A percentile compares a stretch with the other conserved stretches of the same genome.
These are phyloP conservation scores for Neelides sp. DNA, from an alignment of 1,140 invertebrate genomes.

Conservation along the genomic window DNA sequence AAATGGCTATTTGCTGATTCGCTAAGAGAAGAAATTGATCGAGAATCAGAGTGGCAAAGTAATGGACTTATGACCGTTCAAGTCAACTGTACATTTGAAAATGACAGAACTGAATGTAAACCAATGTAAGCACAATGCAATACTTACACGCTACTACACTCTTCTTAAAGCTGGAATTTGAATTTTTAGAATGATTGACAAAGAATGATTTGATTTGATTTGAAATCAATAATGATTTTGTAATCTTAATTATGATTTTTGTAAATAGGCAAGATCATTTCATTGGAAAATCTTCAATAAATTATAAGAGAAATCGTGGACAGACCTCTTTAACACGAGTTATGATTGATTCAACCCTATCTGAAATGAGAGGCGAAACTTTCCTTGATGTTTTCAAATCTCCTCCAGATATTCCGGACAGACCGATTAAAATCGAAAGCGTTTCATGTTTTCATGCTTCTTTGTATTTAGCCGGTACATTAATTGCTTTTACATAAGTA, in stretches of 20 bases:
- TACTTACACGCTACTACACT: constrained; percentile 17
- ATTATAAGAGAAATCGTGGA: neutral
- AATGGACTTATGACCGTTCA: constrained; percentile 44
- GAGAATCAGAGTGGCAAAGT: constrained; percentile 36
- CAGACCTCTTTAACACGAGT: constrained; percentile 2
- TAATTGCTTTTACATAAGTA: neutral
- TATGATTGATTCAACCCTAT: constrained; percentile 9
- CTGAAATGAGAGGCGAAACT: constrained; percentile 1
- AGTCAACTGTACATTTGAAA: constrained; percentile 39
- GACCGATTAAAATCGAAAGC: constrained; percentile 5
- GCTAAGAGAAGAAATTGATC: constrained; percentile 38
- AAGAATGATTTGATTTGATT: constrained; percentile 2
- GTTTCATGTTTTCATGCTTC: constrained; percentile 19
- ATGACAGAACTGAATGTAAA: constrained; percentile 44
- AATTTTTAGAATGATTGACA: constrained; percentile 2
- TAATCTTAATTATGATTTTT: neutral
- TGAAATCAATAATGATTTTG: neutral
- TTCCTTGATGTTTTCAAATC: constrained; percentile 13
- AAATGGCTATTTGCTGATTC: constrained; percentile 43
- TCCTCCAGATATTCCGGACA: constrained; percentile 15
- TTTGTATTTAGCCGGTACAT: constrained; percentile 23
- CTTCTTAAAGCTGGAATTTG: constrained; percentile 1
- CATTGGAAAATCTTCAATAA: neutral
- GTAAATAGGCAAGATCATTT: constrained; percentile 1
- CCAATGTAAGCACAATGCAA: constrained; percentile 39